phyloP scores from a whole-genome alignment of 2,888 invertebrate genomes.

The Empis livida region DNA sequence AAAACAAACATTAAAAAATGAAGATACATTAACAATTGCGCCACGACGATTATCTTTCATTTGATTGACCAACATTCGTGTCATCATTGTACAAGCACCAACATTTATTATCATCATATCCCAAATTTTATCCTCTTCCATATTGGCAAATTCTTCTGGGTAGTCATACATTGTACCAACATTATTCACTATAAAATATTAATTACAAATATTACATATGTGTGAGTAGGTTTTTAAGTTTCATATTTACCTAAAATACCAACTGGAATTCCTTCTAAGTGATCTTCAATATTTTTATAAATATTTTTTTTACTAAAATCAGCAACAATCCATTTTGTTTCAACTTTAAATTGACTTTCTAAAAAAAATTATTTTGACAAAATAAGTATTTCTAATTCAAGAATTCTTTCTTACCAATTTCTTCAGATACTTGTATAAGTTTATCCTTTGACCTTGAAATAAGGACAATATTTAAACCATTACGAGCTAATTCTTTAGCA shows the following conservation, averaged over 20 bases:
- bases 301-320: slow-evolving; percentile 67
- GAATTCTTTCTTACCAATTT: slow-evolving; percentile 46
- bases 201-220: too few species aligned
- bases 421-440: slow-evolving; percentile 49
- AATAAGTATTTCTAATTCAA: background rate
- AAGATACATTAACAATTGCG: slow-evolving; percentile 79
- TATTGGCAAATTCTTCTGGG: slow-evolving; percentile 60
- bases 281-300: slow-evolving; percentile 52
- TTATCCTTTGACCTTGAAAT: slow-evolving; percentile 64
- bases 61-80: slow-evolving; percentile 56
- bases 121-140: slow-evolving; percentile 55
- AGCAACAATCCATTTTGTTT: slow-evolving; percentile 57
- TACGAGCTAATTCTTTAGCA: slow-evolving; percentile 60
- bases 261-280: slow-evolving; percentile 57
- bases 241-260: slow-evolving; percentile 64
- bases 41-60: slow-evolving; percentile 64
- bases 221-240: background rate
- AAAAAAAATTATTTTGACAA: slow-evolving; percentile 15
- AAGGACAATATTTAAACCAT: slow-evolving; percentile 62
- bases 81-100: slow-evolving; percentile 71
- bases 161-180: slow-evolving; percentile 38
- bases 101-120: slow-evolving; percentile 77
- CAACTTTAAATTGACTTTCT: slow-evolving; percentile 43
- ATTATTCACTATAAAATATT: slow-evolving; percentile 50
- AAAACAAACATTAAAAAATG: slow-evolving; percentile 72